Conservation (phyloP, 1,140 invertebrate genomes). For the Ceratina calcarata region DNA sequence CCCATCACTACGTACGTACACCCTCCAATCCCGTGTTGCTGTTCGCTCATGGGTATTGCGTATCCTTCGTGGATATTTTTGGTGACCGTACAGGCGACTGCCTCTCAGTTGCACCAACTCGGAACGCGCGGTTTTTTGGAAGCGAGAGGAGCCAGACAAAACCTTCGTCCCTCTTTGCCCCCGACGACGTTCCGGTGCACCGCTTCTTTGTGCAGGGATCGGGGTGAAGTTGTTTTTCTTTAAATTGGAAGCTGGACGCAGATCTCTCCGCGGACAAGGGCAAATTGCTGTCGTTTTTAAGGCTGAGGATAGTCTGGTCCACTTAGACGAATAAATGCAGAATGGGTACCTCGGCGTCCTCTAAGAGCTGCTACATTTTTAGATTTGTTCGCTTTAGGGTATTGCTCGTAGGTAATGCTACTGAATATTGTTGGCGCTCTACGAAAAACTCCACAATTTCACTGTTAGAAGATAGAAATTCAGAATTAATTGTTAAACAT, state of each 20-base stretch:
- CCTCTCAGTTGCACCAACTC: not conserved
- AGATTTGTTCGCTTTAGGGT: not conserved
- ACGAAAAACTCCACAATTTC: no score
- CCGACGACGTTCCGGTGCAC: not conserved
- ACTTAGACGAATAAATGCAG: no score
- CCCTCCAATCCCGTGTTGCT: conserved; percentile 31
- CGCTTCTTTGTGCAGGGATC: not conserved
- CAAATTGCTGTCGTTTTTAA: no score
- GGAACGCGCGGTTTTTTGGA: not conserved
- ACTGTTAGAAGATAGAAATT: no score
- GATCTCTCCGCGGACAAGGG: no score
- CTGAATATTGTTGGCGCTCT: not conserved
- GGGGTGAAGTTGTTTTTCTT: no score
- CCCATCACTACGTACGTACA: conserved; percentile 42
- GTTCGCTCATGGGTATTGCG: conserved; percentile 37
- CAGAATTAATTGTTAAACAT: no score
- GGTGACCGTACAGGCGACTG: conserved; percentile 19
- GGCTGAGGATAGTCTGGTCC: no score
- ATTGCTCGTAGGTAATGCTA: not conserved
- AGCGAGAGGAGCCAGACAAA: not conserved
- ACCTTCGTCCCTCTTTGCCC: conserved; percentile 4
- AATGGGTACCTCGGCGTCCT: no score
- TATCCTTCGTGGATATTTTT: conserved; percentile 59
- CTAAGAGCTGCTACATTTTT: no score
- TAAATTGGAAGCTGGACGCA: no score